Base-by-base conservation (phyloP, 2,888 invertebrate genomes). In the Oxytorus armatus region DNA sequence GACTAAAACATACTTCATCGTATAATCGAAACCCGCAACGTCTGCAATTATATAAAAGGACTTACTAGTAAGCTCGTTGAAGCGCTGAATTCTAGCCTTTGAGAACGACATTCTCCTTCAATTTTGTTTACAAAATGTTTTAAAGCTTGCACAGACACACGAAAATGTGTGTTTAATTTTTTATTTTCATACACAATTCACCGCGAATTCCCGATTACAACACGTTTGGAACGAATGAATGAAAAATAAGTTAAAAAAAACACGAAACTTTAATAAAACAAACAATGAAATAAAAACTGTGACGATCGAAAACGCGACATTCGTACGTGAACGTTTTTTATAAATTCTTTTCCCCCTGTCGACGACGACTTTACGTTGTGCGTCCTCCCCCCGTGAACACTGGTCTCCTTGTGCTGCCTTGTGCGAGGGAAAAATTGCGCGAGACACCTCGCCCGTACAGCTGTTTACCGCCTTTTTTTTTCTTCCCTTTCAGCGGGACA, bases 31-130 rank as follows among this genome's bases (percentile, higher is more conserved):
- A 29, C 36, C 10, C 36, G 36, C 1, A 1, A 8, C 5, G 1
- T 36, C 5, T 36, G 10, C 10, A 36, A 8, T 8, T 7, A 23
- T 14, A 14, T 76, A 69, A 51, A 75, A 74, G 61, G 81, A 92
- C 93, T 93, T 88, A 94, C 94, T 92, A 85, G 90, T 89, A 36
- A 92, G 88, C 79, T 94, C 94, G 86, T 94, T 94, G 87, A 94
- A 94, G 55, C 94, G 91, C 82, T 93, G 92, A 51, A 94, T 90
- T 89, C 93, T 93, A 0, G 94, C 94, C 89, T 93, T 93, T n/a
- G 94, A 92, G 87, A 94, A 94, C 53, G 94, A 93, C 93, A 93
- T 94, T 59, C 78, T 89, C 72, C n/a, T 21, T 51, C 11, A 10
- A 42, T 57, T 25, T 11, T 1, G 49, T 10, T 53, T 44, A n/a